Conservation (phyloP, 2,113 vertebrate genomes). For the Tor tambroides region DNA sequence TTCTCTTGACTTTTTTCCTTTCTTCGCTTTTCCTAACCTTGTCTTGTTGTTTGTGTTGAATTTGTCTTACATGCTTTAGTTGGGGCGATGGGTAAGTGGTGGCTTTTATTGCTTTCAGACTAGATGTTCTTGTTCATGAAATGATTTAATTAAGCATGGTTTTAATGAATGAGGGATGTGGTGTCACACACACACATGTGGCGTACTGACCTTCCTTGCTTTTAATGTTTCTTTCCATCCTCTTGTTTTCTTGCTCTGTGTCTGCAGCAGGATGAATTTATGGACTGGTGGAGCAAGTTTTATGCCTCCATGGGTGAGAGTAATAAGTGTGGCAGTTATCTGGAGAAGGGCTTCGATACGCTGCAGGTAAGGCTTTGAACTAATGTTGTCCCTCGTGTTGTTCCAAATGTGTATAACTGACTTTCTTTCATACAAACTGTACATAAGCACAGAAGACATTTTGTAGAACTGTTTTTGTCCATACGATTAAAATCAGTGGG, state of each 20-base stretch:
- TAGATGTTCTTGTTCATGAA: conserved; percentile 3
- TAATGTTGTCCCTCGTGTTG: not conserved
- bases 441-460: not conserved
- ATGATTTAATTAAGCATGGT: not conserved
- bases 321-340: conserved; percentile 87
- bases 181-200: not conserved
- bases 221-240: conserved; percentile 25
- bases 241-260: conserved; percentile 12
- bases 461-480: not conserved
- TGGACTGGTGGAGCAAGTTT: conserved; percentile 99
- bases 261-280: conserved; percentile 86
- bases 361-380: conserved; percentile 79
- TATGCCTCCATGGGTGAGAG: conserved; percentile 89
- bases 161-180: not conserved
- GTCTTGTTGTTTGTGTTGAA: conserved; percentile 24
- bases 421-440: not conserved
- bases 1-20: conserved; percentile 44
- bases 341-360: conserved; percentile 90
- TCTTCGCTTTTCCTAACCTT: conserved; percentile 38
- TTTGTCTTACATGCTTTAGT: conserved; percentile 60
- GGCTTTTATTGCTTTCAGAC: conserved; percentile 13
- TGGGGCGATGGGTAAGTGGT: conserved; percentile 73
- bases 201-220: not conserved
- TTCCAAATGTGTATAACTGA: not conserved
- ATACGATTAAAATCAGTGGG: not conserved